Conservation (phyloP, 2,797 vertebrate species). For the Cyclopterus lumpus region DNA sequence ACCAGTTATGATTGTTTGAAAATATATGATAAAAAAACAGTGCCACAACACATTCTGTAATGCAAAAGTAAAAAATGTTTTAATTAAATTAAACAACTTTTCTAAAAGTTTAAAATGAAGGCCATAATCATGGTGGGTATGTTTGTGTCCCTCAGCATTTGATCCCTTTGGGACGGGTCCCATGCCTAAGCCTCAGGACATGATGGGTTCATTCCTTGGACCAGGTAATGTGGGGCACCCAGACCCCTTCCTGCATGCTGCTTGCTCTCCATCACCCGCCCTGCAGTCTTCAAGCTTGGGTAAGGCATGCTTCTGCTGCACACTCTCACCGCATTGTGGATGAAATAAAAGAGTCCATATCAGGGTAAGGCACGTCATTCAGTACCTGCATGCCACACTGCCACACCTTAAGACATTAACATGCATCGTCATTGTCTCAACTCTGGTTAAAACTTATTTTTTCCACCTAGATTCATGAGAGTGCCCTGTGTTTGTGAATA, state of each 20-base stretch:
- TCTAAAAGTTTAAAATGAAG: neutral
- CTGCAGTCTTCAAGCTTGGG: conserved; percentile 86
- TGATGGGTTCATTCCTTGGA: conserved; percentile 92
- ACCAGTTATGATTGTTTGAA: neutral
- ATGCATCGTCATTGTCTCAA: neutral
- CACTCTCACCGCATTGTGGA: conserved; percentile 22
- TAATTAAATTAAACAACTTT: neutral
- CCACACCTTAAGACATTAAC: neutral
- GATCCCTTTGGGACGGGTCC: conserved; percentile 91
- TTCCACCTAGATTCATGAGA: neutral
- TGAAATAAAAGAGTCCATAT: neutral
- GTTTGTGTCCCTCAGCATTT: conserved; percentile 79
- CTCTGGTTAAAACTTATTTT: neutral
- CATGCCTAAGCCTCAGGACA: conserved; percentile 90
- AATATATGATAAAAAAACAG: neutral
- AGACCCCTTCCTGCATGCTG: conserved; percentile 92
- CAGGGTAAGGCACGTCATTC: conserved; percentile 28
- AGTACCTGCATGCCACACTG: conserved; percentile 4
- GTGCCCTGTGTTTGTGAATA: neutral
- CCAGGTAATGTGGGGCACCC: conserved; percentile 85
- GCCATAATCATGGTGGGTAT: conserved; percentile 36
- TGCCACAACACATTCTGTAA: neutral
- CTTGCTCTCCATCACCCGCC: conserved; percentile 92
- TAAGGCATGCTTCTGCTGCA: conserved; percentile 81
- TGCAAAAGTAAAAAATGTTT: neutral